A percentile compares a stretch with the other conserved stretches of the same genome.
These are phyloP conservation scores for Cosmopolites sordidus DNA, from an alignment of 2,888 invertebrate species.

Conservation along the genomic window DNA sequence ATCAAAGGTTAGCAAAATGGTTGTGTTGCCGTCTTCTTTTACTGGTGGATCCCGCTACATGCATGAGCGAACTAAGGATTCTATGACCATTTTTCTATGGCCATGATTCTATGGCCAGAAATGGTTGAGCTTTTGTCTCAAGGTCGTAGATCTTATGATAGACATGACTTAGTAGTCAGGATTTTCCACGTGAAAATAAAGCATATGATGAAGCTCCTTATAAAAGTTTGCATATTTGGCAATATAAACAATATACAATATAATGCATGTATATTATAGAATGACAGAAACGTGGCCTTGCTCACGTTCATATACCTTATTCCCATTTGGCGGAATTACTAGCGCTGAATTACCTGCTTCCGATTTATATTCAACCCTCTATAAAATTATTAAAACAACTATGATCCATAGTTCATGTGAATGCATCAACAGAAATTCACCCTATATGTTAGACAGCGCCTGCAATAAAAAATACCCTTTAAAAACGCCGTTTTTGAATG, in stretches of 20 bases:
- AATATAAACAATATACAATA: too few species aligned
- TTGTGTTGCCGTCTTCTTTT: constrained; percentile 35
- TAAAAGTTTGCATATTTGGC: constrained; percentile 13
- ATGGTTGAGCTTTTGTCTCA: constrained; percentile 2
- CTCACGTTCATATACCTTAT: constrained; percentile 13
- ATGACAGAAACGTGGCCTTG: constrained; percentile 17
- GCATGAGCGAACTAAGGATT: constrained; percentile 39
- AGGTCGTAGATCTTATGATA: background rate
- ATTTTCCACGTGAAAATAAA: constrained; percentile 15
- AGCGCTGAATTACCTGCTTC: constrained; percentile 11
- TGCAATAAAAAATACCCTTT: constrained; percentile 18
- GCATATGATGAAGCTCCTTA: constrained; percentile 5
- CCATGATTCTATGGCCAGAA: constrained; percentile 16
- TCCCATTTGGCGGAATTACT: constrained; percentile 7
- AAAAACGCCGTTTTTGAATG: constrained; percentile 3
- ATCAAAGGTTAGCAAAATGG: constrained; percentile 30
- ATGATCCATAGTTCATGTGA: constrained; percentile 24
- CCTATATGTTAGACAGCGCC: constrained; percentile 15
- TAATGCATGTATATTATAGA: constrained; percentile 9
- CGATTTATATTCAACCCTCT: constrained; percentile 3
- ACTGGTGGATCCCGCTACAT: constrained; percentile 38
- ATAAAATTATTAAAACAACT: constrained; percentile 13
- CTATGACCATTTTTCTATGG: constrained; percentile 30
- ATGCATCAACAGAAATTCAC: constrained; percentile 12
- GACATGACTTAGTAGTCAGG: constrained; percentile 15